Percentiles rank a stretch among this genome's conserved stretches.
phyloP scores from a whole-genome alignment of 1,140 invertebrate species.

The Chrysomallon squamiferum region DNA sequence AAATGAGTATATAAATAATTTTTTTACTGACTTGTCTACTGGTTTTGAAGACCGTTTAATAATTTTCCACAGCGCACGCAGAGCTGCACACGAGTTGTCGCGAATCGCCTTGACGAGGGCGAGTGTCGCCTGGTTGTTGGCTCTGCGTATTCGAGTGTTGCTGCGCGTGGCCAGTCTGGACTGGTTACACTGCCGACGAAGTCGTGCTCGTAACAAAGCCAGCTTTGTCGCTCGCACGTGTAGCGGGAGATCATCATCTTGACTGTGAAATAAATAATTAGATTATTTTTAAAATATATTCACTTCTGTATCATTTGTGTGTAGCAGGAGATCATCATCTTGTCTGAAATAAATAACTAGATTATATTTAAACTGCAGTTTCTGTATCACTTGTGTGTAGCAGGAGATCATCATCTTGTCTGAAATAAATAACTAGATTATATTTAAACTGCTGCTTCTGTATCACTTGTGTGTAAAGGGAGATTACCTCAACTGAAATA shows the following conservation, averaged over 20 bases:
- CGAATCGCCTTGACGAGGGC: constrained; percentile 40
- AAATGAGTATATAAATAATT: too few species aligned
- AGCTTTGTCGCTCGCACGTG: constrained; percentile 51
- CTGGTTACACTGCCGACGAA: constrained; percentile 53
- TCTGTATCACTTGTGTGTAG: too few species aligned
- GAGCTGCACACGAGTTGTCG: constrained; percentile 30
- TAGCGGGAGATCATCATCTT: constrained; percentile 36
- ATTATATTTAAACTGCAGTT: too few species aligned
- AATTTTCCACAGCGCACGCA: constrained; percentile 38
- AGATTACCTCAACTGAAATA: too few species aligned
- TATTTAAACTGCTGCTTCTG: too few species aligned
- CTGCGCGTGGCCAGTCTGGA: constrained; percentile 31
- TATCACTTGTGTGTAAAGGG: too few species aligned
- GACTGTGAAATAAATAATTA: constrained; percentile 2
- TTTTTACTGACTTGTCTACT: not conserved
- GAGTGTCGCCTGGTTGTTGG: constrained; percentile 25
- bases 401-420: too few species aligned
- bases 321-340: too few species aligned
- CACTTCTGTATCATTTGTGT: constrained; percentile 1
- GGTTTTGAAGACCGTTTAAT: constrained; percentile 2
- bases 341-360: too few species aligned
- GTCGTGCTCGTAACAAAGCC: constrained; percentile 41
- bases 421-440: too few species aligned
- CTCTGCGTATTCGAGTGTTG: constrained; percentile 24
- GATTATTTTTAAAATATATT: too few species aligned